Evolutionary conservation across 2,113 vertebrate species (phyloP).

Genomic region (Antigone vipio): DNA sequence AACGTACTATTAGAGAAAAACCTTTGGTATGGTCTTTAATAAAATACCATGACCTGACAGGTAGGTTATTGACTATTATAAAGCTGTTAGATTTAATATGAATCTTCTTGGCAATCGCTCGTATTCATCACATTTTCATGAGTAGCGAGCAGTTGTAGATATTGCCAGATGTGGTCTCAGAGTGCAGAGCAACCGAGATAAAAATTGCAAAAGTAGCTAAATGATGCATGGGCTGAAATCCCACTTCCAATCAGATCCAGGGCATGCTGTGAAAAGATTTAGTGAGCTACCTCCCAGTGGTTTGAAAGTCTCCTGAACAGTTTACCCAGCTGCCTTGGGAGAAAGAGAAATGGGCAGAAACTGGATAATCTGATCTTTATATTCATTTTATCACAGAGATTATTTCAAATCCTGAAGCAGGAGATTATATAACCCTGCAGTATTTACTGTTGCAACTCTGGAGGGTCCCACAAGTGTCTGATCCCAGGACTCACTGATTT

Average conservation of each 20-base stretch:
- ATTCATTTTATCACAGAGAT: conserved; percentile 14
- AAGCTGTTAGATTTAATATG: conserved; percentile 30
- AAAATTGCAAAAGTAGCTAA: conserved; percentile 52
- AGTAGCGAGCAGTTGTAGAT: neutral
- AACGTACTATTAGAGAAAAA: neutral
- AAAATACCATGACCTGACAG: neutral
- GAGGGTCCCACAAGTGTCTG: neutral
- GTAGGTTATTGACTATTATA: conserved; percentile 43
- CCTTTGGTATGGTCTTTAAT: neutral
- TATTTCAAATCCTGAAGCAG: conserved; percentile 5
- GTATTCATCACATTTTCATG: conserved; percentile 37
- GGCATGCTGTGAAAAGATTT: neutral
- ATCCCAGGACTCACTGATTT: neutral
- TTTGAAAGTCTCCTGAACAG: neutral
- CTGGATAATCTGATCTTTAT: neutral
- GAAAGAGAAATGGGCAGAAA: neutral
- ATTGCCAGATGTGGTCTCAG: conserved; percentile 43
- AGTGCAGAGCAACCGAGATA: conserved; percentile 18
- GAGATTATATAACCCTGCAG: neutral
- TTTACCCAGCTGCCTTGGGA: neutral
- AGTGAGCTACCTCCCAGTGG: neutral
- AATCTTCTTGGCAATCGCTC: neutral
- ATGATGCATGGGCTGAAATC: conserved; percentile 47
- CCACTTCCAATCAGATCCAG: conserved; percentile 8
- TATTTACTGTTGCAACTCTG: neutral